phyloP scores from a whole-genome alignment of 2,888 invertebrate species.

The Tillus elongatus region DNA sequence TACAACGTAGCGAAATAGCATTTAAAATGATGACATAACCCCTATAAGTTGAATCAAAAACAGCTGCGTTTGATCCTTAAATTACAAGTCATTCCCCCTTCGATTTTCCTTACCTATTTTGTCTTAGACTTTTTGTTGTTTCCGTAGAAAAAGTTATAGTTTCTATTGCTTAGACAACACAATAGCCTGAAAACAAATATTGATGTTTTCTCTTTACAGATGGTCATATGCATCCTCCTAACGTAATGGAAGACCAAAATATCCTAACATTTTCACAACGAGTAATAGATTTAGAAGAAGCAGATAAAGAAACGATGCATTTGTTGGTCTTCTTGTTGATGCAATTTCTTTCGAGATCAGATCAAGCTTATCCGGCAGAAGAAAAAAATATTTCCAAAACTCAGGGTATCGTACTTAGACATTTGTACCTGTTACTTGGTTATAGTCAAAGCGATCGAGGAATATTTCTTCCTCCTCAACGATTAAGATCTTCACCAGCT shows the following conservation, averaged over 20 bases:
- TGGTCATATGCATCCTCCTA: conserved; percentile 76
- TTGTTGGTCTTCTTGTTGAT: conserved; percentile 89
- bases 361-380: conserved; percentile 77
- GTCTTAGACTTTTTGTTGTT: too few species aligned
- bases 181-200: too few species aligned
- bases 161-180: too few species aligned
- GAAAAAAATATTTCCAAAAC: conserved; percentile 72
- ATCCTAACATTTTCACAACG: conserved; percentile 71
- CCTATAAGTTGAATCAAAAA: too few species aligned
- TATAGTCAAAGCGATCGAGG: conserved; percentile 86
- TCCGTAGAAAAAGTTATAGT: too few species aligned
- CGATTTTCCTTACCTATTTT: too few species aligned
- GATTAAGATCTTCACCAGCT: conserved; percentile 81
- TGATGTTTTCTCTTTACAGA: conserved; percentile 50
- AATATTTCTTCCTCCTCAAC: conserved; percentile 82
- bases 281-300: conserved; percentile 87
- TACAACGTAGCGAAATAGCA: too few species aligned
- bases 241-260: conserved; percentile 71
- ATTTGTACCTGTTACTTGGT: conserved; percentile 85
- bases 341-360: conserved; percentile 83
- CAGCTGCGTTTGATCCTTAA: too few species aligned
- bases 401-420: conserved; percentile 81
- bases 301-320: conserved; percentile 92
- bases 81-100: too few species aligned
- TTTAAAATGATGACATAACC: too few species aligned